phyloP scores from a whole-genome alignment of 2,113 vertebrate species.

The Platysteira castanea region DNA sequence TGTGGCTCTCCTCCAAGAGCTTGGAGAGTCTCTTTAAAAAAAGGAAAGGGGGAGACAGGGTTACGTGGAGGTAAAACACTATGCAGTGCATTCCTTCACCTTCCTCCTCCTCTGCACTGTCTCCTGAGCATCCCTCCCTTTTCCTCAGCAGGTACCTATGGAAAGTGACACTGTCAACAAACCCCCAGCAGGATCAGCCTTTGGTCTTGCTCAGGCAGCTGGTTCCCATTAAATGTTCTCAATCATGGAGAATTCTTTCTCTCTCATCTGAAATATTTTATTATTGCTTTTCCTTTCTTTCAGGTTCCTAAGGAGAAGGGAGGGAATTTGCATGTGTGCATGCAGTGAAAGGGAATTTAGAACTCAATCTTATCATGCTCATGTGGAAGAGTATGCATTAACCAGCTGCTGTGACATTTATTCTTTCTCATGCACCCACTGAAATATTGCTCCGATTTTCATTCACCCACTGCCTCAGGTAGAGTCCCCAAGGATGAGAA shows the following conservation, averaged over 20 bases:
- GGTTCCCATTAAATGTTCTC: conserved; percentile 56
- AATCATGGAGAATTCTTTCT: conserved; percentile 18
- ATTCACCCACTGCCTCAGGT: neutral
- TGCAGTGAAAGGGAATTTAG: neutral
- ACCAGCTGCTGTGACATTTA: neutral
- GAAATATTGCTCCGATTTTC: neutral
- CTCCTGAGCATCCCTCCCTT: conserved; percentile 13
- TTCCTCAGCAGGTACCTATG: conserved; percentile 54
- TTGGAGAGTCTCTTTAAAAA: neutral
- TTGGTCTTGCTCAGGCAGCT: conserved; percentile 47
- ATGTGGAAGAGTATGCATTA: neutral
- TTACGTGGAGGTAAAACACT: neutral
- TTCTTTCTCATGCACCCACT: neutral
- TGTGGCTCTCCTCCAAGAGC: conserved; percentile 5
- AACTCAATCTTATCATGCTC: neutral
- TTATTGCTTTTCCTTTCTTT: conserved; percentile 48
- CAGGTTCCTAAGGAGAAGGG: conserved; percentile 11
- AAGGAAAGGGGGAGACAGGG: neutral
- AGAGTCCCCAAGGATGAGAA: neutral
- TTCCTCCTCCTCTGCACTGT: neutral
- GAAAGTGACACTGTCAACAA: conserved; percentile 47
- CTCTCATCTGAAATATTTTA: conserved; percentile 48
- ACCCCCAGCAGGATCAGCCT: conserved; percentile 34
- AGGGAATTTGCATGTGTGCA: neutral
- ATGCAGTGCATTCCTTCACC: neutral